These are phyloP conservation scores for Equus quagga DNA, from an alignment of 2,113 vertebrate species.

Conservation along the genomic window DNA sequence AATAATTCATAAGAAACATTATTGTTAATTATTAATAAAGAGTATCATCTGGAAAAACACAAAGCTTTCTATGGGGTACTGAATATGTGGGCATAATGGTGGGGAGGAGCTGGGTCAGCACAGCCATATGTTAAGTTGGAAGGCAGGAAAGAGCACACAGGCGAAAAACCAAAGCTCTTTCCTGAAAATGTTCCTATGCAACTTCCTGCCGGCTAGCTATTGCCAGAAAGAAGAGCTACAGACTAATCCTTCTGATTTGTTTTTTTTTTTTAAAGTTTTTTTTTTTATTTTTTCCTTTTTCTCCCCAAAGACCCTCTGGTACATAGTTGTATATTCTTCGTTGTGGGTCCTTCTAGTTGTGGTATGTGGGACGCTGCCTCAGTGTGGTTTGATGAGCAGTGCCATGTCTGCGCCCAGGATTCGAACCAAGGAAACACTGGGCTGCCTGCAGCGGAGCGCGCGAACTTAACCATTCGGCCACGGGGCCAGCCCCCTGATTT, in stretches of 20 bases:
- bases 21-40: constrained; percentile 26
- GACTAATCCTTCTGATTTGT: neutral
- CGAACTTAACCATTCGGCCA: too few relatives aligned
- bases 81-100: neutral
- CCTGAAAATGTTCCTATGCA: neutral
- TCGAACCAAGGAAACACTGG: too few relatives aligned
- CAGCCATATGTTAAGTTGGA: neutral
- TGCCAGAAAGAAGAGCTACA: neutral
- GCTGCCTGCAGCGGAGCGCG: too few relatives aligned
- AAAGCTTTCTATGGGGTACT: neutral
- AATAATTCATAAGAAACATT: constrained; percentile 25
- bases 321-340: too few relatives aligned
- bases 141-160: neutral
- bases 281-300: too few relatives aligned
- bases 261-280: neutral
- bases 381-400: too few relatives aligned
- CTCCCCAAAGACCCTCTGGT: too few relatives aligned
- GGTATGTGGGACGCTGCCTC: too few relatives aligned
- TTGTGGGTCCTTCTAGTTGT: too few relatives aligned
- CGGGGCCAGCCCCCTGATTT: neutral
- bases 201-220: neutral
- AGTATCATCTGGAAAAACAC: neutral
- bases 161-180: neutral
- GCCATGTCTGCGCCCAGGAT: too few relatives aligned
- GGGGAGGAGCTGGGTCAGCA: neutral